A percentile compares a stretch with the other conserved stretches of the same genome.
Evolutionary conservation across 2,113 vertebrate species (phyloP).

Genomic region (Machaerirhynchus nigripectus): DNA sequence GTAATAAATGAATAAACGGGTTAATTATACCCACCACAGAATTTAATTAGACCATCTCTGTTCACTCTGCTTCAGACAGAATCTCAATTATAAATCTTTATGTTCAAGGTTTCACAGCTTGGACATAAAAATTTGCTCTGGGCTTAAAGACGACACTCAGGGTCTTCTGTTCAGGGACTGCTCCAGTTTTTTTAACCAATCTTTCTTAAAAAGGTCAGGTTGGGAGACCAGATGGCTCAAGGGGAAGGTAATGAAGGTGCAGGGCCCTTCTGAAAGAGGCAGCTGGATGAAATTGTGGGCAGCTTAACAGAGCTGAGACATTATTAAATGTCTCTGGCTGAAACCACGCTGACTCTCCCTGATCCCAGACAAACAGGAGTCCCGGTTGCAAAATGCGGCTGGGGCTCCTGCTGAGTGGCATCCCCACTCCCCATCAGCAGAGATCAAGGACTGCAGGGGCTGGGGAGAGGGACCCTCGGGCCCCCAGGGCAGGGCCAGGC

Average conservation of each 20-base stretch:
- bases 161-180: conserved; percentile 5
- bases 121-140: conserved; percentile 59
- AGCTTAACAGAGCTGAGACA: background rate
- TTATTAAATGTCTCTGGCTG: background rate
- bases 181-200: background rate
- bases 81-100: conserved; percentile 74
- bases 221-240: conserved; percentile 11
- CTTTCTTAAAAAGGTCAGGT: conserved; percentile 23
- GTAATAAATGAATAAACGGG: conserved; percentile 71
- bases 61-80: conserved; percentile 59
- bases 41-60: conserved; percentile 77
- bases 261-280: background rate
- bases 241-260: conserved; percentile 50
- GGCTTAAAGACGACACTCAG: conserved; percentile 5
- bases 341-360: background rate
- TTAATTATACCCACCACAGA: conserved; percentile 73
- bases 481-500: background rate
- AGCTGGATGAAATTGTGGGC: background rate
- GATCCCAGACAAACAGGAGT: background rate
- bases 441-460: background rate
- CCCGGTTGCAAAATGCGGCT: rapidly evolving
- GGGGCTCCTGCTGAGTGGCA: background rate
- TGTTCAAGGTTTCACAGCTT: conserved; percentile 64
- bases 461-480: background rate
- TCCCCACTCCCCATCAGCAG: background rate